Conservation (phyloP, 2,113 vertebrate species). For the Noturus placidus region DNA sequence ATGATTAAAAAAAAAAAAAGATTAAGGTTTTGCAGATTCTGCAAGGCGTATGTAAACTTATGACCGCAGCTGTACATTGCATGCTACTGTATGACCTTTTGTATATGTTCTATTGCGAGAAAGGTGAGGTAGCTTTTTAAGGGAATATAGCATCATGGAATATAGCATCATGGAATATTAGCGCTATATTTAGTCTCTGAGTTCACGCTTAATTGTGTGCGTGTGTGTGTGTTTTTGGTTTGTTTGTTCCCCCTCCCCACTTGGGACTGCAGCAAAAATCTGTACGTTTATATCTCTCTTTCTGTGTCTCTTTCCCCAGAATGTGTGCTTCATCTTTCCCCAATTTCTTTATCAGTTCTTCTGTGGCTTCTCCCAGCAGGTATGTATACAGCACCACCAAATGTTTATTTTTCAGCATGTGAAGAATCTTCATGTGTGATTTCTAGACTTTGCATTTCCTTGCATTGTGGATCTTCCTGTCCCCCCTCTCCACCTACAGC, state of each 20-base stretch:
- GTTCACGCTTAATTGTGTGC: neutral
- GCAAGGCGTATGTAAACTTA: no score
- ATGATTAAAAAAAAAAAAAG: no score
- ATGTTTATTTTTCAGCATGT: neutral
- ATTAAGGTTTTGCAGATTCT: no score
- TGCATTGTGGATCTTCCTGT: neutral
- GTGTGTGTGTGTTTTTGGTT: neutral
- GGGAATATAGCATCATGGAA: neutral
- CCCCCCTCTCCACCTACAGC: constrained; percentile 69
- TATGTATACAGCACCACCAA: constrained; percentile 58
- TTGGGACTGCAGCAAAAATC: constrained; percentile 23
- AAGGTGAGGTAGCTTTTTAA: no score
- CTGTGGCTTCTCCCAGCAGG: constrained; percentile 99
- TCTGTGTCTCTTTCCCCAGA: constrained; percentile 70
- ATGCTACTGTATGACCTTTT: neutral
- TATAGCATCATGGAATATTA: neutral
- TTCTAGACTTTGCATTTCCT: neutral
- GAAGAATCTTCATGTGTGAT: neutral
- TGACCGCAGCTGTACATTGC: neutral
- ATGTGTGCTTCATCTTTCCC: constrained; percentile 98
- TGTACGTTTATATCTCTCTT: constrained; percentile 7
- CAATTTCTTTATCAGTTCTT: constrained; percentile 99
- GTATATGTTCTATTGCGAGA: neutral
- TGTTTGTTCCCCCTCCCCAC: neutral
- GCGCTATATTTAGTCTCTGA: constrained; percentile 40